These are phyloP conservation scores for Ranitomeya imitator DNA, from an alignment of 2,113 vertebrate species.

Conservation along the genomic window DNA sequence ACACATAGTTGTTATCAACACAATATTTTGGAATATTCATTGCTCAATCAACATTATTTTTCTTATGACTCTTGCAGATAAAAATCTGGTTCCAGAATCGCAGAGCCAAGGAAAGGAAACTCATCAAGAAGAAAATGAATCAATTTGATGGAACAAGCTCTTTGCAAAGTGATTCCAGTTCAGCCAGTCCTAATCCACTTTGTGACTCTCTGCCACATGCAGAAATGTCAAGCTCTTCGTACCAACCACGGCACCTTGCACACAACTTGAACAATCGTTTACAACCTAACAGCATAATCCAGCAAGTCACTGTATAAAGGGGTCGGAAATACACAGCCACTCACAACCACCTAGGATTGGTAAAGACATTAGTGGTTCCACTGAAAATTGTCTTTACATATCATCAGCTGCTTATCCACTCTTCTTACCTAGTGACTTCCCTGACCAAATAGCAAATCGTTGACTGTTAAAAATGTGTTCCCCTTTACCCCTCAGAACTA, in stretches of 20 bases:
- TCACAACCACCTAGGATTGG: background rate
- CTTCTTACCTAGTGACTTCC: background rate
- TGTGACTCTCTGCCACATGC: constrained; percentile 73
- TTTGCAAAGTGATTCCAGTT: constrained; percentile 88
- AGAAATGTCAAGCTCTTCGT: constrained; percentile 68
- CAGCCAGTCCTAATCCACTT: constrained; percentile 82
- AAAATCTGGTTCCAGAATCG: constrained; percentile 97
- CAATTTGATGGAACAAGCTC: constrained; percentile 86
- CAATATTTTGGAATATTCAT: background rate
- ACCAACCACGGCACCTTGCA: constrained; percentile 68
- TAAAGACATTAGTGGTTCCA: background rate
- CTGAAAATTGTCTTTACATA: background rate
- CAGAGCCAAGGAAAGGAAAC: constrained; percentile 88
- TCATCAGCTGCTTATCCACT: background rate
- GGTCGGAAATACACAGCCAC: background rate
- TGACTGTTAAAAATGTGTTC: background rate
- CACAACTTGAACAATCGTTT: constrained; percentile 72
- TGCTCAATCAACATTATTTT: background rate
- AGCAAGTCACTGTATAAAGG: constrained; percentile 77
- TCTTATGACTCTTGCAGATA: constrained; percentile 70
- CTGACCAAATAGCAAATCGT: background rate
- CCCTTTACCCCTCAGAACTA: background rate
- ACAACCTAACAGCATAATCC: constrained; percentile 82
- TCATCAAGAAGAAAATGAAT: constrained; percentile 93
- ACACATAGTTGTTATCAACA: too few species aligned